Evolutionary conservation across 2,113 vertebrate genomes (phyloP), one percentile per base, ranked within the genome.

Genomic region (Lates calcarifer): DNA sequence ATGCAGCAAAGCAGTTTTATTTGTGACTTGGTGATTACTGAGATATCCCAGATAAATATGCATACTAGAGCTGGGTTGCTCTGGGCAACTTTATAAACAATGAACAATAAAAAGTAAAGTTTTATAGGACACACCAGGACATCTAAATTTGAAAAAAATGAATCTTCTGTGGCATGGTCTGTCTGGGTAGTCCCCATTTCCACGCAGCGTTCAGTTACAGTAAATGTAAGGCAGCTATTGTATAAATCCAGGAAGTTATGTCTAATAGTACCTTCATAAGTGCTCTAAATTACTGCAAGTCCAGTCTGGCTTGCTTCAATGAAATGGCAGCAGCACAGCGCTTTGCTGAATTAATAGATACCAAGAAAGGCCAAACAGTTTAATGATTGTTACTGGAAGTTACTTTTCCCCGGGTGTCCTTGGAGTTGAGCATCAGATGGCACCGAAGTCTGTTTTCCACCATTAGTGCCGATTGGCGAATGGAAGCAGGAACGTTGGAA

Each of bases 361-460:
- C 22, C n/a, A 35, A 41, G 13, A 39, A 39, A 43, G 11, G 26
- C 70, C 41, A 57, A 31, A 49, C n/a, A 35, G 24, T 60, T 81
- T 1, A 26, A 57, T 49, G 26, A 68, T 8, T 60, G 41, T 73
- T 51, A 37, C 26, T 67, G 39, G 47, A 56, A 51, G 47, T 63
- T 74, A 8, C 33, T 71, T 65, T 72, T 67, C 29, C 6, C 33
- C 33, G 43, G 56, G 24, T 75, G 81, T 61, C 66, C 71, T 81
- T 81, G 83, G 66, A 58, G 39, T 55, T 74, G 64, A 78, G 68
- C 76, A 64, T 90, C 76, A 84, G 58, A 62, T 86, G 88, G 39
- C 72, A 87, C 71, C 70, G 74, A 79, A 55, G 37, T 35, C 31
- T 61, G 74, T 86, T 92, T 92, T 80, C 85, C 81, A 61, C 74